Evolutionary conservation across 1,140 invertebrate species (phyloP), one percentile per base, ranked within the genome.

Genomic region (Drosophila ficusphila): DNA sequence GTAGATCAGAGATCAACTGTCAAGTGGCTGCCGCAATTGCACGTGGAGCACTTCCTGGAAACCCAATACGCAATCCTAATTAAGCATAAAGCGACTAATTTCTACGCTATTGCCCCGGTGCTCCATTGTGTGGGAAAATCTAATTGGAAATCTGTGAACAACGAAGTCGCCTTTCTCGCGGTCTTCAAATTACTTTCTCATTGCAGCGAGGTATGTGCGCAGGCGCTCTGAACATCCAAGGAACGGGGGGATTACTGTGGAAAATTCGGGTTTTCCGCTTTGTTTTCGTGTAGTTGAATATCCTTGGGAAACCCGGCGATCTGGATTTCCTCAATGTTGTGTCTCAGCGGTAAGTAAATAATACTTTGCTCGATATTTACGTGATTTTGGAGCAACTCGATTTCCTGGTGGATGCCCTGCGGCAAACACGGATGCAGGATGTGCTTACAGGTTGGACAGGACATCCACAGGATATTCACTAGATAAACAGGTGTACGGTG

Each of bases 151-250:
- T 42, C 46, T 23, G 14, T 69, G 31, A 57, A 18, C 39, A 57
- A 18, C 39, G 1, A 27, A 36, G 31, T 36, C 60, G 56, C 48
- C 33, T 65, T 85, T 85, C 81, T 85, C 81, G 81, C 81, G 81
- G 81, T 85, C 76, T 86, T 85, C 81, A 73, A 79, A 85, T 85
- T 85, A 85, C 81, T 42, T n/a, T n/a, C 53, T 73, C 73, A 76
- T 58, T 73, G 67, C 67, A 38, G 33, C 34, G 47, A 69, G 54
- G 76, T 25, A 65, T 85, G 79, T 60, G 57, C 61, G 18, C 79
- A 79, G 56, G 79, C 79, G 79, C 39, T 29, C 21, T 14, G 31
- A 21, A 31, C 16, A 21, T 5, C 34, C 25, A 23, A 19, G 33
- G 23, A 31, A 41, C 12, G 16, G 54, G 54, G 29, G 39, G 23